Percentiles rank a stretch among this genome's conserved stretches.
Evolutionary conservation across 2,797 vertebrate genomes (phyloP).

Genomic region (Pangasius mekongensis): DNA sequence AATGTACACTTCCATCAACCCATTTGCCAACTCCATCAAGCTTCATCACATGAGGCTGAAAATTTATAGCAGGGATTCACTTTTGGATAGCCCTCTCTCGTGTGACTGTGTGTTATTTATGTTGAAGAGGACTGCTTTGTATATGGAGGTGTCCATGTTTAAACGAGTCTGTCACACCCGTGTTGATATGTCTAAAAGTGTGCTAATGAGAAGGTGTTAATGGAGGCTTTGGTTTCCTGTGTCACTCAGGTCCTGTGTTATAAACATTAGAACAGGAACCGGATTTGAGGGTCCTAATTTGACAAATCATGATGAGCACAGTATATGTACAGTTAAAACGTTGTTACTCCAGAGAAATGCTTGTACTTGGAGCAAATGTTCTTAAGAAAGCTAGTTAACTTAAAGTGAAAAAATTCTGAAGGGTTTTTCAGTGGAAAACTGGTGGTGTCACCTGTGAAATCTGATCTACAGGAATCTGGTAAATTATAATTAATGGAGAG

Average conservation of each 20-base stretch:
- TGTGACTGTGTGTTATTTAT: slow-evolving; percentile 14
- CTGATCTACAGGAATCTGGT: slow-evolving; percentile 1
- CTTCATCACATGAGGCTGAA: slow-evolving; percentile 30
- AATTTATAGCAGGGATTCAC: slow-evolving; percentile 15
- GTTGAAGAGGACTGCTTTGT: slow-evolving; percentile 18
- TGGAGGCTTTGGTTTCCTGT: slow-evolving; percentile 47
- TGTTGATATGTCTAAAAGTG: slow-evolving; percentile 56
- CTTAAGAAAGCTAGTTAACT: background rate
- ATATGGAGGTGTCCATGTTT: slow-evolving; percentile 42
- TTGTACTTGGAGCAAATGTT: background rate
- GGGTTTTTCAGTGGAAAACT: background rate
- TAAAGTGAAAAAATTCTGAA: background rate
- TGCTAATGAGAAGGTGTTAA: slow-evolving; percentile 59
- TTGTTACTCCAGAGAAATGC: background rate
- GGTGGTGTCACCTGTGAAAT: slow-evolving; percentile 6
- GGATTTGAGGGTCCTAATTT: slow-evolving; percentile 36
- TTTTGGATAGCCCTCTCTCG: slow-evolving; percentile 15
- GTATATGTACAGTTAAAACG: background rate
- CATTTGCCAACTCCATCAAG: slow-evolving; percentile 1
- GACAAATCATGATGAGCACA: slow-evolving; percentile 18
- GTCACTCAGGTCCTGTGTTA: slow-evolving; percentile 39
- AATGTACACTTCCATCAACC: slow-evolving; percentile 12
- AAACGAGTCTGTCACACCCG: slow-evolving; percentile 48
- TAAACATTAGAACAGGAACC: slow-evolving; percentile 36
- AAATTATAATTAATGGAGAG: background rate